Conservation (phyloP, 2,113 vertebrate genomes). For the Nycticryphes semicollaris region DNA sequence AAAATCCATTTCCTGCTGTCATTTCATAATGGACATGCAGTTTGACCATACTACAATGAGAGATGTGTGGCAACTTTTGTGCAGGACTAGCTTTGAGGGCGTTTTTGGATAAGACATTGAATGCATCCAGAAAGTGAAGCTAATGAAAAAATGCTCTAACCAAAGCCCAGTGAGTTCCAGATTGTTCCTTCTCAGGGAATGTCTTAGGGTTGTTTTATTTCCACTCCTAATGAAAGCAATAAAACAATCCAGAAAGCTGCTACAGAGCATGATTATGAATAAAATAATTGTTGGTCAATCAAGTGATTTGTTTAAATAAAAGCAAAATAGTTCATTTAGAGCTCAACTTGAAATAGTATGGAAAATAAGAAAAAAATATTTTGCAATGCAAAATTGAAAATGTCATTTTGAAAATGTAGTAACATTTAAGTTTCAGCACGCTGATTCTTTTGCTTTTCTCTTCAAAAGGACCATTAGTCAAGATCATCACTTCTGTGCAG, state of each 20-base stretch:
- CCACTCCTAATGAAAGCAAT: conserved; percentile 3
- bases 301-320: conserved; percentile 1
- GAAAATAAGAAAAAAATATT: not conserved
- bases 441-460: not conserved
- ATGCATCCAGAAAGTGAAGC: conserved; percentile 11
- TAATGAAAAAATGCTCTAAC: not conserved
- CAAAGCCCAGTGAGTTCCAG: not conserved
- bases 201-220: conserved; percentile 4
- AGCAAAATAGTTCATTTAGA: not conserved
- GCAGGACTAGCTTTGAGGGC: not conserved
- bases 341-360: conserved; percentile 21
- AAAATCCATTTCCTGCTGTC: not conserved
- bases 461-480: conserved; percentile 28
- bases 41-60: not conserved
- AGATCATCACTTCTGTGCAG: not conserved
- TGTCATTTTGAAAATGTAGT: not conserved
- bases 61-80: not conserved
- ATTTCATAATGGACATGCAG: not conserved
- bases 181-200: conserved; percentile 16
- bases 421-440: conserved; percentile 5
- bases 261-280: conserved; percentile 2
- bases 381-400: conserved; percentile 1
- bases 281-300: conserved; percentile 16
- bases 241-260: conserved; percentile 4
- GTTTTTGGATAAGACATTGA: not conserved